phyloP scores from a whole-genome alignment of 2,888 invertebrate species.

The Andrena hattorfiana region DNA sequence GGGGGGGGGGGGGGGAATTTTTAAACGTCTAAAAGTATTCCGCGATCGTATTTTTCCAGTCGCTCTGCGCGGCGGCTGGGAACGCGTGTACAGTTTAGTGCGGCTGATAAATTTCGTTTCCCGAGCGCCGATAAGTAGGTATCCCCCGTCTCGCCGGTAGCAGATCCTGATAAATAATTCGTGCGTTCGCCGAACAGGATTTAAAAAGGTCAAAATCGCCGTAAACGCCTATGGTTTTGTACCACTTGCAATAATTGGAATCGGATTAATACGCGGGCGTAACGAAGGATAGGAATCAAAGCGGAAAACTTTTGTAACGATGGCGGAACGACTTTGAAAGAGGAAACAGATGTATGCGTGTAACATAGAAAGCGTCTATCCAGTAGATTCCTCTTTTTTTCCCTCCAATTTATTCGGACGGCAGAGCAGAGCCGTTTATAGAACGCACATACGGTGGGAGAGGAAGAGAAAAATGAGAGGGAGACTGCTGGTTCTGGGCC shows the following conservation, averaged over 20 bases:
- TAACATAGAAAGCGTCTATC: constrained; percentile 12
- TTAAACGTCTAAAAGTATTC: constrained; percentile 39
- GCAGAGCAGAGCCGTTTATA: constrained; percentile 41
- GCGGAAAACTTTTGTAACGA: constrained; percentile 54
- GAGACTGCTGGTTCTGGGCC: constrained; percentile 45
- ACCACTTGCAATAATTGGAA: constrained; percentile 59
- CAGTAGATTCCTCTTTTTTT: background rate
- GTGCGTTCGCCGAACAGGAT: background rate
- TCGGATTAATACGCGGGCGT: constrained; percentile 53
- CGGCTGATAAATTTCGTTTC: constrained; percentile 46
- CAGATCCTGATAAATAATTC: constrained; percentile 33
- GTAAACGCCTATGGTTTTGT: constrained; percentile 31
- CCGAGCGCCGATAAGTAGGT: constrained; percentile 22
- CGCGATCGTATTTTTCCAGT: constrained; percentile 13
- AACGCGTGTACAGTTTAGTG: constrained; percentile 11
- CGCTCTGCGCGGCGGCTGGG: background rate
- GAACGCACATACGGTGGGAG: constrained; percentile 17
- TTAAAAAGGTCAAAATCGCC: constrained; percentile 2
- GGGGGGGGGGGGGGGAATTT: constrained; percentile 40
- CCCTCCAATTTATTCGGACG: constrained; percentile 48
- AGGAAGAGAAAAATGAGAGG: constrained; percentile 18
- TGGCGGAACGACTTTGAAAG: constrained; percentile 27
- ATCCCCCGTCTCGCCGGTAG: background rate
- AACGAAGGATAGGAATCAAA: constrained; percentile 60
- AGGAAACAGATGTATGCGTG: constrained; percentile 20